Conservation (phyloP, 2,113 vertebrate species). For the Rhipidura dahli region DNA sequence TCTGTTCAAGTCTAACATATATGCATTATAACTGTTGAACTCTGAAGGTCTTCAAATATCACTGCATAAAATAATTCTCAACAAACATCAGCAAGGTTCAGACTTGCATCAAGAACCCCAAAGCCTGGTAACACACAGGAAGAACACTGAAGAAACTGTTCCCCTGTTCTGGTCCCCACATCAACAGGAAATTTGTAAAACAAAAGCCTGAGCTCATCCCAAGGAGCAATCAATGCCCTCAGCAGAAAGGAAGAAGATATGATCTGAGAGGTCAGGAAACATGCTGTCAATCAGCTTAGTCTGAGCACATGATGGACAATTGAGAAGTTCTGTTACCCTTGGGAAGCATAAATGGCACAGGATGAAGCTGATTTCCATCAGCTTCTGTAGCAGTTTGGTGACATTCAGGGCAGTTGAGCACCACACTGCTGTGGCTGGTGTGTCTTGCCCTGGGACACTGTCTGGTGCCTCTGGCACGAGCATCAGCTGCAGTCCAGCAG, state of each 20-base stretch:
- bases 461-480: not conserved
- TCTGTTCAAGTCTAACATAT: not conserved
- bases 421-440: not conserved
- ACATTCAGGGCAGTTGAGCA: not conserved
- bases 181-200: not conserved
- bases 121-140: not conserved
- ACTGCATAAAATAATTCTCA: not conserved
- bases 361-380: not conserved
- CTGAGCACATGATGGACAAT: not conserved
- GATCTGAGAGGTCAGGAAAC: not conserved
- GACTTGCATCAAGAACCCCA: not conserved
- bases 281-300: not conserved
- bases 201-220: not conserved
- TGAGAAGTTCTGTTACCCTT: not conserved
- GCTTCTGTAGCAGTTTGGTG: not conserved
- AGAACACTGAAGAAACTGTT: not conserved
- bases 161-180: not conserved
- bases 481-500: fast-evolving
- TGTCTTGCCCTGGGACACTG: not conserved
- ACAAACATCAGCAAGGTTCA: not conserved
- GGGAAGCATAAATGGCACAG: not conserved
- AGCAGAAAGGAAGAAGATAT: not conserved
- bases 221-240: not conserved
- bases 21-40: not conserved
- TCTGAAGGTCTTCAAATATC: not conserved